These are phyloP conservation scores for Cydia strobilella DNA, from an alignment of 1,140 invertebrate species.

Conservation along the genomic window DNA sequence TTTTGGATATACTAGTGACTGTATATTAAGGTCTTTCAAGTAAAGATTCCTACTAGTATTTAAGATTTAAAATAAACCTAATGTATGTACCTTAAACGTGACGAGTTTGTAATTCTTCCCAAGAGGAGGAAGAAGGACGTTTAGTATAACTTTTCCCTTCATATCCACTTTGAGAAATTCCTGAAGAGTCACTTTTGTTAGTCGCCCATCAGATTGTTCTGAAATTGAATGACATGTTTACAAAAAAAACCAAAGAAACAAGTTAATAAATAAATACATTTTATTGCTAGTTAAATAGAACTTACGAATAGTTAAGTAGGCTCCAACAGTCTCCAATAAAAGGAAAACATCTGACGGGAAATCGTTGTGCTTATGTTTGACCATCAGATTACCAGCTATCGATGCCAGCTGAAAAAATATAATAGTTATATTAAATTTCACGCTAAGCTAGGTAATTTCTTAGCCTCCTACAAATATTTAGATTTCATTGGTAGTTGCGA, in stretches of 20 bases:
- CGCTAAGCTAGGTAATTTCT: too few relatives aligned
- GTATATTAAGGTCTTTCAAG: too few relatives aligned
- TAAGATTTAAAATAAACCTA: too few relatives aligned
- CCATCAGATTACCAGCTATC: slow-evolving; percentile 89
- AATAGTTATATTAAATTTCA: not conserved
- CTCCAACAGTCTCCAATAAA: slow-evolving; percentile 84
- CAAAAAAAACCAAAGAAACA: not conserved
- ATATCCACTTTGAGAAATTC: slow-evolving; percentile 32
- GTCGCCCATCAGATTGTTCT: not conserved
- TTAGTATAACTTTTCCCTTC: slow-evolving; percentile 35
- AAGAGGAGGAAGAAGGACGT: slow-evolving; percentile 35
- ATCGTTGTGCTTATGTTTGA: slow-evolving; percentile 86
- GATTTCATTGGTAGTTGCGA: too few relatives aligned
- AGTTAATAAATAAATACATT: not conserved
- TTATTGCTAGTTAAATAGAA: not conserved
- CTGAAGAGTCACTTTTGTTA: slow-evolving; percentile 33
- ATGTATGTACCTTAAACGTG: slow-evolving; percentile 29
- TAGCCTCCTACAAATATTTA: too few relatives aligned
- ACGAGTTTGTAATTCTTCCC: slow-evolving; percentile 30
- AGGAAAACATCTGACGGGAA: slow-evolving; percentile 90
- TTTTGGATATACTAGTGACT: too few relatives aligned
- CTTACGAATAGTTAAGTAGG: slow-evolving; percentile 81
- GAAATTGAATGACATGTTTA: not conserved
- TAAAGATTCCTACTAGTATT: not conserved
- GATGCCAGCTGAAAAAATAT: slow-evolving; percentile 80